Evolutionary conservation across 2,797 vertebrate genomes (phyloP), one percentile per base, ranked within the genome.

Genomic region (Alauda arvensis): DNA sequence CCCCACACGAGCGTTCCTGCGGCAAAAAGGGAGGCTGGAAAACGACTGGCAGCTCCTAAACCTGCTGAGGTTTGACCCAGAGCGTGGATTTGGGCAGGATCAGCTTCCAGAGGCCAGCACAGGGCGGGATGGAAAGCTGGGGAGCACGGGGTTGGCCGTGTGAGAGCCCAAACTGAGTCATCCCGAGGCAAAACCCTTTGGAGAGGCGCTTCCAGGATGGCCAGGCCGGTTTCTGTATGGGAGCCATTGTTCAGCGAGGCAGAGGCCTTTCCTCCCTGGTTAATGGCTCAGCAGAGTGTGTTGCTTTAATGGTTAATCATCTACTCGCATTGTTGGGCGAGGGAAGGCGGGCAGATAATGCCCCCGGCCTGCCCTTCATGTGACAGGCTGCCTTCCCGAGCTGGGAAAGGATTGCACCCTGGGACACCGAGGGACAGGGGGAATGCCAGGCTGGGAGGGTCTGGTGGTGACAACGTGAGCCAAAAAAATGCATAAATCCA

Each of bases 291-390:
- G 92, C 91, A 90, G 84, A 84, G 68, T 82, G 79, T 93, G 92
- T 94, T 93, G 93, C 93, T 95, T 92, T 95, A 91, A 91, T 43
- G 85, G 95, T 95, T 96, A 96, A 96, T 96, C 77, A 96, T 96
- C 90, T 93, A 94, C 94, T 78, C 6, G 7, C 84, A 46, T 72
- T 92, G 93, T 93, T 87, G 52, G 39, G 59, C 56, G 5, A 88
- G 90, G 67, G 85, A 77, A 91, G 65, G n/a, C 77, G 3, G 9
- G 71, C 72, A 88, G 93, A 95, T 92, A 91, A 78, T 88, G 76
- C 77, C 83, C 59, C 75, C 65, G 85, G 66, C 71, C 57, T 14
- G 8, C 26, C 5, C 65, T 76, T 77, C 94, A 94, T 85, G 91
- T 76, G 87, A 93, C 84, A 52, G 76, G 49, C 52, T 10, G 61